Percentiles rank a stretch among this genome's conserved stretches.
Conservation (phyloP, 2,113 vertebrate species). For the Corydoras sp. region DNA sequence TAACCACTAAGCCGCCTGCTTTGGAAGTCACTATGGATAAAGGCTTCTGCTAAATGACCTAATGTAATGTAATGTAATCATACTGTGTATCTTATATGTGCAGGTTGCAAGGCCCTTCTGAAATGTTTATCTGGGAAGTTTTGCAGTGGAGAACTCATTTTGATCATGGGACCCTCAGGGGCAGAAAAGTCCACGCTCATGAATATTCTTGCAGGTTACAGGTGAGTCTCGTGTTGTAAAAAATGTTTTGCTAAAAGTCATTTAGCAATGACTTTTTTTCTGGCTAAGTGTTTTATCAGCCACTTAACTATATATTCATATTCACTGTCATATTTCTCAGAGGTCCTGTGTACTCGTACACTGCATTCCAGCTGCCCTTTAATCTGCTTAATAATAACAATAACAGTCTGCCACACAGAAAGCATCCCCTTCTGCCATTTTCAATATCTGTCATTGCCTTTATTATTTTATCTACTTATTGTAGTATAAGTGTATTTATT, state of each 20-base stretch:
- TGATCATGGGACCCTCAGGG: conserved; percentile 96
- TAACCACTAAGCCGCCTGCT: no score
- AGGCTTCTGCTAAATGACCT: no score
- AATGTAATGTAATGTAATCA: not conserved
- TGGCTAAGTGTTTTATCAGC: not conserved
- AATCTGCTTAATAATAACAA: conserved; percentile 13
- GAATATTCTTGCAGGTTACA: conserved; percentile 97
- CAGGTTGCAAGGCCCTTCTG: conserved; percentile 95
- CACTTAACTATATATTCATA: conserved; percentile 7
- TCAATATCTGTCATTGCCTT: not conserved
- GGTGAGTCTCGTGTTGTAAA: conserved; percentile 63
- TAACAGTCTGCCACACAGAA: not conserved
- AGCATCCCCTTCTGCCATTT: not conserved
- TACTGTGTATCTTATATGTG: conserved; percentile 9
- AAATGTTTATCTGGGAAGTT: conserved; percentile 96
- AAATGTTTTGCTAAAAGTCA: no score
- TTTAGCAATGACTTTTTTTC: not conserved
- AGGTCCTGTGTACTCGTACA: not conserved
- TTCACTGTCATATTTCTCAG: conserved; percentile 9
- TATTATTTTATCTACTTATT: not conserved
- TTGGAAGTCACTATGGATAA: no score
- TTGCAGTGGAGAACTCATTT: conserved; percentile 88
- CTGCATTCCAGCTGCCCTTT: not conserved
- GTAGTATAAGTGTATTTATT: not conserved
- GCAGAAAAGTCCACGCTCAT: conserved; percentile 95